These are phyloP conservation scores for Belgica antarctica DNA, from an alignment of 2,888 invertebrate species.

Conservation along the genomic window DNA sequence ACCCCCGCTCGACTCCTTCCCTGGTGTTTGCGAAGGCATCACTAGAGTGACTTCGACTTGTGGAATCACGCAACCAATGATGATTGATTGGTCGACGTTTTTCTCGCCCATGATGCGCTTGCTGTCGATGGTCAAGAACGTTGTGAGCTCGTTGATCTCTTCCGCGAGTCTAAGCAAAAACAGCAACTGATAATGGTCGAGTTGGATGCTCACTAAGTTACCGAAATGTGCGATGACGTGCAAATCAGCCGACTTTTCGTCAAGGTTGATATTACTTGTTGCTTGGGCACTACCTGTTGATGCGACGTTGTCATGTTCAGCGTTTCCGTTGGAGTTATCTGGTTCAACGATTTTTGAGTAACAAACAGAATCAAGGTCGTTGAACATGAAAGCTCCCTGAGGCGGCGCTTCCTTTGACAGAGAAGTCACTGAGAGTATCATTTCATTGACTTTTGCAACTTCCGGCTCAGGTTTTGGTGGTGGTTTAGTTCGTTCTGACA, in stretches of 20 bases:
- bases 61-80: slow-evolving; percentile 75
- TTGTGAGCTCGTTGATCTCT: slow-evolving; percentile 73
- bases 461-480: not conserved
- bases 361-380: not conserved
- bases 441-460: slow-evolving; percentile 15
- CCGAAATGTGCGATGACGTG: slow-evolving; percentile 79
- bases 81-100: slow-evolving; percentile 57
- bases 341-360: not conserved
- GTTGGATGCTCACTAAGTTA: slow-evolving; percentile 81
- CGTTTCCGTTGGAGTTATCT: not conserved
- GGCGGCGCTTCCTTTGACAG: not conserved
- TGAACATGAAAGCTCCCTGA: not conserved
- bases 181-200: slow-evolving; percentile 91
- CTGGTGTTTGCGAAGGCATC: slow-evolving; percentile 78
- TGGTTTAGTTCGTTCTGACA: slow-evolving; percentile 14
- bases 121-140: slow-evolving; percentile 75
- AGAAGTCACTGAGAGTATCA: slow-evolving; percentile 39
- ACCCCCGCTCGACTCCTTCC: slow-evolving; percentile 80
- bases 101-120: slow-evolving; percentile 65
- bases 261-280: slow-evolving; percentile 48
- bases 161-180: slow-evolving; percentile 84
- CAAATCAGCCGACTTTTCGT: slow-evolving; percentile 63
- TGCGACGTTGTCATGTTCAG: not conserved
- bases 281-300: not conserved
- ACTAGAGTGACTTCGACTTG: slow-evolving; percentile 85